Percentiles rank a stretch among this genome's conserved stretches.
Evolutionary conservation across 2,888 invertebrate species (phyloP).

Genomic region (Priapulus caudatus): DNA sequence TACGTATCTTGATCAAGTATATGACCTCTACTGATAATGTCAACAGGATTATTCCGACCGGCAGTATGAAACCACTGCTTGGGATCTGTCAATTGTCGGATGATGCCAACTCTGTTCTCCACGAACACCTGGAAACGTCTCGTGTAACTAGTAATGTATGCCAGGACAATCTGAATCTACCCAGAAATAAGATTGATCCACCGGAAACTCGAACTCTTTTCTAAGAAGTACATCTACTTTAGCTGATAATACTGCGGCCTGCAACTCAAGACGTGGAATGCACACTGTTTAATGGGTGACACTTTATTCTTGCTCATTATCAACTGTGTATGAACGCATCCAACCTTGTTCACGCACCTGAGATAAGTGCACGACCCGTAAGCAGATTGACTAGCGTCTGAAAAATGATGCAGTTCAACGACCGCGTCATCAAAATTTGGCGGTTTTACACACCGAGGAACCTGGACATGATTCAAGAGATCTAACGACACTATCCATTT

Average conservation of each 20-base stretch:
- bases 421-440: background rate
- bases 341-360: background rate
- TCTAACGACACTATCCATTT: background rate
- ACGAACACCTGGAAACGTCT: constrained; percentile 10
- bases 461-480: background rate
- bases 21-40: constrained; percentile 10
- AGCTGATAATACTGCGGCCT: constrained; percentile 8
- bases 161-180: background rate
- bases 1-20: background rate
- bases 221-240: constrained; percentile 4
- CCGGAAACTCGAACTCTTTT: constrained; percentile 2
- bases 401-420: constrained; percentile 10
- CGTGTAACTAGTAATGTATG: constrained; percentile 8
- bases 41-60: constrained; percentile 8
- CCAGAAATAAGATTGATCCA: constrained; percentile 5
- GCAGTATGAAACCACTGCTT: constrained; percentile 7
- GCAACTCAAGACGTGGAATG: constrained; percentile 9
- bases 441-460: constrained; percentile 6
- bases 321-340: constrained; percentile 6
- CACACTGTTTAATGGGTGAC: constrained; percentile 6
- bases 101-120: constrained; percentile 7
- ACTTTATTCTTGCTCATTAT: constrained; percentile 10
- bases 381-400: constrained; percentile 5
- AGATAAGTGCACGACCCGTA: constrained; percentile 9
- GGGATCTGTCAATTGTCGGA: background rate